phyloP scores from a whole-genome alignment of 2,113 vertebrate genomes.

The Apeltes quadracus region DNA sequence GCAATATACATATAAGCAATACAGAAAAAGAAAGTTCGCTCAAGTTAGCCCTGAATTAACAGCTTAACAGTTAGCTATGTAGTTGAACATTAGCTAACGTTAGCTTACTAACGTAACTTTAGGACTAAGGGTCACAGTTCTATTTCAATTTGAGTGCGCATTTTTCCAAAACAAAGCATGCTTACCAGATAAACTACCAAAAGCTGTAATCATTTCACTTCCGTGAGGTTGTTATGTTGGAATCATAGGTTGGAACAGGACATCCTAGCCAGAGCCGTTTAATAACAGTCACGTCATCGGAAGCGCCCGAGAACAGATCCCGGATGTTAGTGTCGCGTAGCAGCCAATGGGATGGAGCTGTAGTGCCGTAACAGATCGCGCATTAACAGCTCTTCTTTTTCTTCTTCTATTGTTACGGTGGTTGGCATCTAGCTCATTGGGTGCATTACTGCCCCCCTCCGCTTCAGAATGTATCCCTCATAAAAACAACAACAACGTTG shows the following conservation, averaged over 20 bases:
- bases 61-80: not conserved
- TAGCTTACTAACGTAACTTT: not conserved
- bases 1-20: not conserved
- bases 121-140: fast-evolving
- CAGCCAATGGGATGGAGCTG: not conserved
- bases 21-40: conserved; percentile 14
- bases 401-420: not conserved
- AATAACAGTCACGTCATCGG: not conserved
- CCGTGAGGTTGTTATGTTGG: conserved; percentile 8
- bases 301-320: not conserved
- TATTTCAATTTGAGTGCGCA: fast-evolving
- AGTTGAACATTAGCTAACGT: not conserved
- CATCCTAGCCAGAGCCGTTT: not conserved
- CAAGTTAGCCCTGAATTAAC: conserved; percentile 18
- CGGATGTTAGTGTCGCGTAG: not conserved
- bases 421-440: not conserved
- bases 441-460: not conserved
- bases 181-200: conserved; percentile 29
- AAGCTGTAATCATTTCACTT: conserved; percentile 7
- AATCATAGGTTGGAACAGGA: conserved; percentile 29
- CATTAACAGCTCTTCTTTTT: not conserved
- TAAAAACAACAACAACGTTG: too few relatives aligned
- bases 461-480: not conserved
- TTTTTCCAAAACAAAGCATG: not conserved
- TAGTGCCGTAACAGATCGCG: too few relatives aligned